Evolutionary conservation across 2,888 invertebrate species (phyloP).

Genomic region (Hydriomena furcata): DNA sequence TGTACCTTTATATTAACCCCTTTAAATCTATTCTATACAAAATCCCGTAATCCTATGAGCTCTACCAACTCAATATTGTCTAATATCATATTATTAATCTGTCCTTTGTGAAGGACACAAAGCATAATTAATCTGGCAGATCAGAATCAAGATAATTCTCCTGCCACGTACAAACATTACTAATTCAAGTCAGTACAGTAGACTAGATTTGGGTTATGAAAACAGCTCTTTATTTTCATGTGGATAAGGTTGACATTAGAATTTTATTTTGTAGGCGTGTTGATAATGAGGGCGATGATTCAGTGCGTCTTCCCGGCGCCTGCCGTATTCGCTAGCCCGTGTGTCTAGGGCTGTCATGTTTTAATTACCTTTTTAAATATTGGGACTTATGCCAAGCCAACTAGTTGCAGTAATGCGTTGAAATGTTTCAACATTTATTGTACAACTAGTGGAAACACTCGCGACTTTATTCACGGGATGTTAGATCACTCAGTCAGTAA

Average conservation of each 20-base stretch:
- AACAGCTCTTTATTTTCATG: slow-evolving; percentile 16
- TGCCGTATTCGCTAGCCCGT: slow-evolving; percentile 50
- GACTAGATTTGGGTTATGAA: slow-evolving; percentile 8
- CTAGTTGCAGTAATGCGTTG: no score
- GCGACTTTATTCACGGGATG: no score
- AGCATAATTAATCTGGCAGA: slow-evolving; percentile 27
- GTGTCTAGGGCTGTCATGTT: slow-evolving; percentile 28
- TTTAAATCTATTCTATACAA: neutral
- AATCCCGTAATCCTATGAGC: slow-evolving; percentile 7
- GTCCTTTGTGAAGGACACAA: slow-evolving; percentile 26
- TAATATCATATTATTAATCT: slow-evolving; percentile 16
- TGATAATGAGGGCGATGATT: slow-evolving; percentile 70
- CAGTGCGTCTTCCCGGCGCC: slow-evolving; percentile 71
- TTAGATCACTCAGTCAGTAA: no score
- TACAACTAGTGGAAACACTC: no score
- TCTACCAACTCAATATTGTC: slow-evolving; percentile 14
- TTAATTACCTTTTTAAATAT: neutral
- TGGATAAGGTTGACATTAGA: slow-evolving; percentile 20
- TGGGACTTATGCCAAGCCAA: neutral
- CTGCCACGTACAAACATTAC: slow-evolving; percentile 25
- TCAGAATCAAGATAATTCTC: slow-evolving; percentile 21
- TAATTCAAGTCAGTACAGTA: slow-evolving; percentile 21
- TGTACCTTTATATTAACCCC: no score
- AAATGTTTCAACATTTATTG: no score
- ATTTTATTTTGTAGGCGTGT: slow-evolving; percentile 44